These are phyloP conservation scores for Belonocnema kinseyi DNA, from an alignment of 1,140 invertebrate genomes.

Conservation along the genomic window DNA sequence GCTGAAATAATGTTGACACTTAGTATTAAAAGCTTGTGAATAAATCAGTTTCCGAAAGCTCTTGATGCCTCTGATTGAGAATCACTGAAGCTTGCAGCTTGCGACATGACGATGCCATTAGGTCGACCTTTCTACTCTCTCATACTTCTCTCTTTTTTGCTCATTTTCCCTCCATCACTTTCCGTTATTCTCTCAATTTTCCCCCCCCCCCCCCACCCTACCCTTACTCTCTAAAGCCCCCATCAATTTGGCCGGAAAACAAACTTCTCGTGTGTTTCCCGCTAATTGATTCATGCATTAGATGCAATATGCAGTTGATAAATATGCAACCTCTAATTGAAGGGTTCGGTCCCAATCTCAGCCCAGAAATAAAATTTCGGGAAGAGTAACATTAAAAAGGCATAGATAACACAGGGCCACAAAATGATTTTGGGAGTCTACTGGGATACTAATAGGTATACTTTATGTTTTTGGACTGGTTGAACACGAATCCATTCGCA, in stretches of 20 bases:
- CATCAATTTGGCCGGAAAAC: slow-evolving; percentile 19
- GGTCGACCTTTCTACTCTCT: slow-evolving; percentile 35
- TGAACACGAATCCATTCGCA: no score
- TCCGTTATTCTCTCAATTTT: slow-evolving; percentile 31
- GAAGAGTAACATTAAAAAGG: background rate
- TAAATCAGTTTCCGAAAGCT: slow-evolving; percentile 33
- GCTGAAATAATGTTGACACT: background rate
- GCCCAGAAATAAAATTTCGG: no score
- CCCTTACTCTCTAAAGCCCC: slow-evolving; percentile 43
- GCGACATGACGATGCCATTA: slow-evolving; percentile 54
- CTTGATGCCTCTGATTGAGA: slow-evolving; percentile 54
- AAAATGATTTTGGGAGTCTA: no score
- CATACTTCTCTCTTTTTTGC: slow-evolving; percentile 21
- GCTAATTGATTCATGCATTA: slow-evolving; percentile 34
- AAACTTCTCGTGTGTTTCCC: slow-evolving; percentile 8
- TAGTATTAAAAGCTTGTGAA: slow-evolving; percentile 30
- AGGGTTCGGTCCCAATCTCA: background rate
- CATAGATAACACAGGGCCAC: no score
- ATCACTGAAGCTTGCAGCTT: slow-evolving; percentile 66
- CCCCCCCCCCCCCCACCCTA: background rate
- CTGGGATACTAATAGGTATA: no score
- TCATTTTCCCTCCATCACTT: slow-evolving; percentile 35
- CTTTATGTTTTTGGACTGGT: no score
- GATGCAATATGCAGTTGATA: slow-evolving; percentile 20
- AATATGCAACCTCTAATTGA: slow-evolving; percentile 27